phyloP scores from a whole-genome alignment of 2,888 invertebrate species.

The Harpagoxenus sublaevis region DNA sequence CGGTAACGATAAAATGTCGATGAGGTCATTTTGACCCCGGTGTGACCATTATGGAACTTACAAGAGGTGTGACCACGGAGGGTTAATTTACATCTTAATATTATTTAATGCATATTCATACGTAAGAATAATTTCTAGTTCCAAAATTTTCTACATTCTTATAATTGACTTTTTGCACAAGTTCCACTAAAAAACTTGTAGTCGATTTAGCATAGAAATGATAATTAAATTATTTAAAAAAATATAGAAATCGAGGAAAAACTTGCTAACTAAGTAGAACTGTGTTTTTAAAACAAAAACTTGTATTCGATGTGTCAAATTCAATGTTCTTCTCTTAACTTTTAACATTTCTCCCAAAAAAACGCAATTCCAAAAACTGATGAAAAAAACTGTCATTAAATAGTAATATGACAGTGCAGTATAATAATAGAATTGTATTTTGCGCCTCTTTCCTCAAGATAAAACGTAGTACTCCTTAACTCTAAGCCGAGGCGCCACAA shows the following conservation, averaged over 20 bases:
- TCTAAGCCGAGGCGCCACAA: too few relatives aligned
- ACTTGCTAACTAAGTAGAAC: neutral
- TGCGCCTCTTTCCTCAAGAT: too few relatives aligned
- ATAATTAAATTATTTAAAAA: neutral
- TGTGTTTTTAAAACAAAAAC: neutral
- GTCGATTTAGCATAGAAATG: neutral
- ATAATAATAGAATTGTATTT: too few relatives aligned
- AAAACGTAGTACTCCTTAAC: too few relatives aligned
- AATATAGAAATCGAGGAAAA: neutral
- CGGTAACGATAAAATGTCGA: too few relatives aligned
- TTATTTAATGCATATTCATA: neutral
- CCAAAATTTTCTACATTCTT: neutral
- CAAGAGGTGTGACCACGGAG: too few relatives aligned
- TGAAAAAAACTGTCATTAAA: slow-evolving; percentile 3
- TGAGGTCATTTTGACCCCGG: too few relatives aligned
- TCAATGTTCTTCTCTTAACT: too few relatives aligned
- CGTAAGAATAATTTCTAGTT: neutral
- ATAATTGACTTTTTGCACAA: neutral
- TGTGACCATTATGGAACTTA: too few relatives aligned
- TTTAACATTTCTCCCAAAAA: neutral
- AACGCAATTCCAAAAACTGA: neutral
- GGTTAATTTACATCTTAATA: neutral
- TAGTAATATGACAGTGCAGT: neutral
- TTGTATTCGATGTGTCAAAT: neutral
- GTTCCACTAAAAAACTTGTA: neutral